phyloP scores from a whole-genome alignment of 2,113 vertebrate genomes.

The Phaetusa simplex region DNA sequence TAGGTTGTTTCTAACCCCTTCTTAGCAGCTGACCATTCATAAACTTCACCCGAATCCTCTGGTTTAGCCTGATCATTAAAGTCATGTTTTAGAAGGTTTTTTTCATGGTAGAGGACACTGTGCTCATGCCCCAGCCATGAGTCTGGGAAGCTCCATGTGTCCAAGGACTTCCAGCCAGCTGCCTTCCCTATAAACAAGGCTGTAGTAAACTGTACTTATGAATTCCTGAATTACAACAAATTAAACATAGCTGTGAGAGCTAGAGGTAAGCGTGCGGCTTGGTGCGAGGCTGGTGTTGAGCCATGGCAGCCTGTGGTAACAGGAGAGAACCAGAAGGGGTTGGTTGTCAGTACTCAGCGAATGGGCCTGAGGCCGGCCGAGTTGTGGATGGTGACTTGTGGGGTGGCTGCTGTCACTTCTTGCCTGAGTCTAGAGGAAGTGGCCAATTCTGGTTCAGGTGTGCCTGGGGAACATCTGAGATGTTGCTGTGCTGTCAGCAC shows the following conservation, averaged over 20 bases:
- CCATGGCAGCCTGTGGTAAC: background rate
- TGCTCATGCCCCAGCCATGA: rapidly evolving
- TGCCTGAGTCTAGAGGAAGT: background rate
- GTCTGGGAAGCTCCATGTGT: background rate
- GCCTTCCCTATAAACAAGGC: background rate
- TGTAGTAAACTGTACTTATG: background rate
- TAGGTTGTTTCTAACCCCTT: background rate
- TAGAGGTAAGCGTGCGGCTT: background rate
- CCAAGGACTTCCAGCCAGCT: background rate
- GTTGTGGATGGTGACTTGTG: background rate
- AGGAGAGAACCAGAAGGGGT: background rate
- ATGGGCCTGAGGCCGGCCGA: background rate
- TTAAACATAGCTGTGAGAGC: background rate
- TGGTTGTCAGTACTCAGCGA: background rate
- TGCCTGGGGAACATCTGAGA: background rate
- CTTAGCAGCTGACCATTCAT: background rate
- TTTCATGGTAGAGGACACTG: background rate
- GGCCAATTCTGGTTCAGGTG: background rate
- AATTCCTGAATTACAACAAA: background rate
- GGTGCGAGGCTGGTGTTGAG: background rate
- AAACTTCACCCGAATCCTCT: background rate
- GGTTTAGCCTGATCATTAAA: background rate
- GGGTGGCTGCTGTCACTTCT: background rate
- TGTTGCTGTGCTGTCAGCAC: background rate
- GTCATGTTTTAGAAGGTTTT: background rate